These are phyloP conservation scores for Masticophis lateralis DNA, from an alignment of 2,797 vertebrate species.

Conservation along the genomic window DNA sequence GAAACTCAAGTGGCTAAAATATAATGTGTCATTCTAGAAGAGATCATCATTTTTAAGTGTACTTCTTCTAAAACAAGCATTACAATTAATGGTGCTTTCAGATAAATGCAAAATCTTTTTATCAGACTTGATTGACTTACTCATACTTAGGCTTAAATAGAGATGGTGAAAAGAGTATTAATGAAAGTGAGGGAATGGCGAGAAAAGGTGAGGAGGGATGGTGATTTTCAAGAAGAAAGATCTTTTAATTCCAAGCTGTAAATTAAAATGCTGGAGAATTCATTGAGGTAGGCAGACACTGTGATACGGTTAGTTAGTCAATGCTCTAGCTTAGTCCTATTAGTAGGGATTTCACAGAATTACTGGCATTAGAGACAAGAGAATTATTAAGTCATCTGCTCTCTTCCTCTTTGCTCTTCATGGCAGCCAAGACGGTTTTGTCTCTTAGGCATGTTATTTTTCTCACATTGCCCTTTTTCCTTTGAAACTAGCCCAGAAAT, in stretches of 20 bases:
- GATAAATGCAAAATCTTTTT: neutral
- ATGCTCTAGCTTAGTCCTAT: neutral
- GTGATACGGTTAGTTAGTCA: neutral
- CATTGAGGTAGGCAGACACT: neutral
- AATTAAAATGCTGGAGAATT: conserved; percentile 1
- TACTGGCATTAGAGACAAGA: conserved; percentile 39
- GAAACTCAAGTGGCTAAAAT: neutral
- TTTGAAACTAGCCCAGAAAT: conserved; percentile 54
- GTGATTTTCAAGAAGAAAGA: neutral
- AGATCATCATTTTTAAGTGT: neutral
- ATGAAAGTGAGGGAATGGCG: neutral
- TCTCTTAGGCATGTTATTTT: conserved; percentile 43
- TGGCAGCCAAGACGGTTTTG: neutral
- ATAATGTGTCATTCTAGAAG: neutral
- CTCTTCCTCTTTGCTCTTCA: neutral
- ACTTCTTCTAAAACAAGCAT: neutral
- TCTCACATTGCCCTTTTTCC: conserved; percentile 37
- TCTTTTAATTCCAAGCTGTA: neutral
- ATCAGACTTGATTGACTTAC: neutral
- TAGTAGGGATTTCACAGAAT: conserved; percentile 33
- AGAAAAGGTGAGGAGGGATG: neutral
- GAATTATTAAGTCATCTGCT: neutral
- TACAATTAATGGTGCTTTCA: neutral
- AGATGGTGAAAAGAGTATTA: no score
- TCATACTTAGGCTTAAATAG: neutral